Evolutionary conservation across 2,113 vertebrate genomes (phyloP).

Genomic region (Dipodomys ordii): DNA sequence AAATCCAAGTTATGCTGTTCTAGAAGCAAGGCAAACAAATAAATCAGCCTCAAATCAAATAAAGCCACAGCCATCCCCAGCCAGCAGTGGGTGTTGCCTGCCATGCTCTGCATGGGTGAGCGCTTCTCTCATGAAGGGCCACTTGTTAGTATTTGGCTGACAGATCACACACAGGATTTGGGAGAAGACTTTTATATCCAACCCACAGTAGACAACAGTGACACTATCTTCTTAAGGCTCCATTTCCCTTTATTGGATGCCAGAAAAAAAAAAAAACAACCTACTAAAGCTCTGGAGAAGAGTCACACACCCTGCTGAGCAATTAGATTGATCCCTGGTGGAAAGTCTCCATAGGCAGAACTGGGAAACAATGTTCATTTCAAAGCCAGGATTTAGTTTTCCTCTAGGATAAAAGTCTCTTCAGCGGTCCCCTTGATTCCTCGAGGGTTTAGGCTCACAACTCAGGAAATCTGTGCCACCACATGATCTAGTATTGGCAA

Average conservation of each 20-base stretch:
- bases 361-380: slow-evolving; percentile 68
- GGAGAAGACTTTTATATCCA: slow-evolving; percentile 68
- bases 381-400: slow-evolving; percentile 75
- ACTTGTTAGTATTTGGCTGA: slow-evolving; percentile 77
- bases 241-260: slow-evolving; percentile 75
- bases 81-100: slow-evolving; percentile 62
- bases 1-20: slow-evolving; percentile 73
- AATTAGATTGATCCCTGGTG: slow-evolving; percentile 68
- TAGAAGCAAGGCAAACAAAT: slow-evolving; percentile 79
- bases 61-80: slow-evolving; percentile 55
- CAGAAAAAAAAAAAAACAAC: slow-evolving; percentile 64
- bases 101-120: slow-evolving; percentile 69
- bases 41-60: slow-evolving; percentile 82
- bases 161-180: slow-evolving; percentile 65
- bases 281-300: slow-evolving; percentile 57
- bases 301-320: slow-evolving; percentile 56
- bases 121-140: slow-evolving; percentile 61
- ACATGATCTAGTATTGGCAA: background rate
- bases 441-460: slow-evolving; percentile 55
- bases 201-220: slow-evolving; percentile 48
- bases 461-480: slow-evolving; percentile 23
- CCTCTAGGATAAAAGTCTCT: slow-evolving; percentile 67
- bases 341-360: slow-evolving; percentile 60
- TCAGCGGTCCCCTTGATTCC: slow-evolving; percentile 57
- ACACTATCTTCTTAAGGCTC: slow-evolving; percentile 70